Evolutionary conservation across 2,113 vertebrate genomes (phyloP).

Genomic region (Gulo gulo): DNA sequence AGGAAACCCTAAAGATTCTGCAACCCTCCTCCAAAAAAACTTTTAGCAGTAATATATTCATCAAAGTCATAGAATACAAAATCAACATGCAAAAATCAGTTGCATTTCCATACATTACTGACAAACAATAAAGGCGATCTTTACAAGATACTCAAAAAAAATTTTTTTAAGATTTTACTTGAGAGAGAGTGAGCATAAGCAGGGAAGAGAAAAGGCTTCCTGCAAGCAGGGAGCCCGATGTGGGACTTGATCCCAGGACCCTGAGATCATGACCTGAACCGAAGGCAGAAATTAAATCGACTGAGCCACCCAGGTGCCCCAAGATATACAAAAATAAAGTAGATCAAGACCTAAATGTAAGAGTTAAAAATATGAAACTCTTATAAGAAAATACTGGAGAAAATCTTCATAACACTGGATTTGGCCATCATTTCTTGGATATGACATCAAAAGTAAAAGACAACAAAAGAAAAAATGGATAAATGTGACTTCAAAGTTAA

Average conservation of each 20-base stretch:
- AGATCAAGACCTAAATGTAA: neutral
- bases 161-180: too few relatives aligned
- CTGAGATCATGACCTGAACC: too few relatives aligned
- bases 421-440: neutral
- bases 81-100: neutral
- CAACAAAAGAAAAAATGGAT: neutral
- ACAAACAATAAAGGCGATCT: neutral
- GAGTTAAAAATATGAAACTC: neutral
- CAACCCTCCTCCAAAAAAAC: neutral
- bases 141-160: neutral
- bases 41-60: neutral
- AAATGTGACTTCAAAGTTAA: neutral
- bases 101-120: neutral
- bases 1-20: neutral
- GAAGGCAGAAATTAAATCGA: too few relatives aligned
- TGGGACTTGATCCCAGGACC: too few relatives aligned
- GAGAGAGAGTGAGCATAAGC: too few relatives aligned
- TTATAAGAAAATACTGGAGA: neutral
- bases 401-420: neutral
- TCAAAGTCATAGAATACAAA: neutral
- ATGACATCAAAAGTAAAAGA: neutral
- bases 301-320: too few relatives aligned
- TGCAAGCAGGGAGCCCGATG: too few relatives aligned
- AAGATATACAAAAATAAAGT: neutral
- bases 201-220: too few relatives aligned